These are phyloP conservation scores for Mythimna lalbum DNA, from an alignment of 2,888 invertebrate genomes.

Conservation along the genomic window DNA sequence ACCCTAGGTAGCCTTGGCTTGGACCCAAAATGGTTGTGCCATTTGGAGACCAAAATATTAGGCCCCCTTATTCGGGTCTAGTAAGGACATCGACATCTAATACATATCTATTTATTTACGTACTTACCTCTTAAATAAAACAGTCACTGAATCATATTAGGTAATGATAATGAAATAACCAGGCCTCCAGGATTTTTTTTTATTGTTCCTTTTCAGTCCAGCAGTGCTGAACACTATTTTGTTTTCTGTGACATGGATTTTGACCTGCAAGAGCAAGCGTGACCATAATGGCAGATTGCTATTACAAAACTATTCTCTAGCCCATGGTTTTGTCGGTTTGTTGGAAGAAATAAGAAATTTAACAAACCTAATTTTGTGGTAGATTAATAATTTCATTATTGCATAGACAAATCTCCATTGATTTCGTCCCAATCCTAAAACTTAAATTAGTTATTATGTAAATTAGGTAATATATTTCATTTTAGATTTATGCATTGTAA, in stretches of 20 bases:
- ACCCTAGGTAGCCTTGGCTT: background rate
- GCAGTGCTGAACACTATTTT: background rate
- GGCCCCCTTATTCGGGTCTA: background rate
- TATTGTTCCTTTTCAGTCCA: no score
- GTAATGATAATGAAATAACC: no score
- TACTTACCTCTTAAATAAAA: no score
- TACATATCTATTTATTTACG: no score
- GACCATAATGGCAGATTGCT: constrained; percentile 30
- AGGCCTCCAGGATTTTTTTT: no score
- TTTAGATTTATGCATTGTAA: constrained; percentile 8
- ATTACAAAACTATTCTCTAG: constrained; percentile 25
- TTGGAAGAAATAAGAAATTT: constrained; percentile 35
- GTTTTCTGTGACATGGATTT: background rate
- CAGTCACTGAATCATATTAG: no score
- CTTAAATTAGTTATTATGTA: constrained; percentile 19
- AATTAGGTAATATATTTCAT: constrained; percentile 24
- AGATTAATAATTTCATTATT: constrained; percentile 9
- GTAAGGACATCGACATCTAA: no score
- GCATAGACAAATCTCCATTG: background rate
- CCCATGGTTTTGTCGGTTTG: constrained; percentile 12
- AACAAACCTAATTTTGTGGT: constrained; percentile 33
- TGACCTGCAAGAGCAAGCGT: background rate
- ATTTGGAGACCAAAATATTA: background rate
- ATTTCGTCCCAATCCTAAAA: constrained; percentile 8
- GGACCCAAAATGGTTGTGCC: background rate